These are phyloP conservation scores for Sorex fumeus DNA, from an alignment of 2,113 vertebrate genomes.

Conservation along the genomic window DNA sequence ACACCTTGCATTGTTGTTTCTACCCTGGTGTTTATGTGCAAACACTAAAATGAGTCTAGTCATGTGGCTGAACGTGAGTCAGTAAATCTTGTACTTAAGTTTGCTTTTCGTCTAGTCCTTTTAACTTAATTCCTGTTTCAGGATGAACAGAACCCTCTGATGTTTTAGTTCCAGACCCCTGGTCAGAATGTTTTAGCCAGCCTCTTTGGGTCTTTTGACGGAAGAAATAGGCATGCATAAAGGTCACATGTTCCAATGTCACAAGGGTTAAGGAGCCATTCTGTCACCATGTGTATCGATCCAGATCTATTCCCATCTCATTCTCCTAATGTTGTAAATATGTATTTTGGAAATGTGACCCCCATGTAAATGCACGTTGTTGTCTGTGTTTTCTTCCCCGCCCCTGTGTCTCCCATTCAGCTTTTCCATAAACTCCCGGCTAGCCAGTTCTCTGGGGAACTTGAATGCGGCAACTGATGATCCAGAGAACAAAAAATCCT, in stretches of 20 bases:
- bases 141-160: neutral
- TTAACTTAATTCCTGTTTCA: neutral
- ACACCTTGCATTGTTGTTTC: neutral
- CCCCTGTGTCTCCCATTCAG: constrained; percentile 88
- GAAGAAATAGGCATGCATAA: neutral
- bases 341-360: constrained; percentile 65
- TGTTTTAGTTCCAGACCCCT: constrained; percentile 50
- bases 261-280: constrained; percentile 19
- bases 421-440: constrained; percentile 93
- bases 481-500: constrained; percentile 87
- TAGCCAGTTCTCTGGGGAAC: constrained; percentile 96
- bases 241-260: neutral
- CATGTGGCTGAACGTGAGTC: neutral
- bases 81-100: neutral
- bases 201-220: constrained; percentile 48
- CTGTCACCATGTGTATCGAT: neutral
- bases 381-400: constrained; percentile 76
- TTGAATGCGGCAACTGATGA: constrained; percentile 90
- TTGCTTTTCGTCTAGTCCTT: neutral
- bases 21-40: neutral
- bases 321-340: constrained; percentile 43
- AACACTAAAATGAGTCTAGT: neutral
- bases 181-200: constrained; percentile 5
- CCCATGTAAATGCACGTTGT: constrained; percentile 68
- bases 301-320: constrained; percentile 21